Evolutionary conservation across 2,797 vertebrate genomes (phyloP), one percentile per base, ranked within the genome.

Genomic region (Holocentrus rufus): DNA sequence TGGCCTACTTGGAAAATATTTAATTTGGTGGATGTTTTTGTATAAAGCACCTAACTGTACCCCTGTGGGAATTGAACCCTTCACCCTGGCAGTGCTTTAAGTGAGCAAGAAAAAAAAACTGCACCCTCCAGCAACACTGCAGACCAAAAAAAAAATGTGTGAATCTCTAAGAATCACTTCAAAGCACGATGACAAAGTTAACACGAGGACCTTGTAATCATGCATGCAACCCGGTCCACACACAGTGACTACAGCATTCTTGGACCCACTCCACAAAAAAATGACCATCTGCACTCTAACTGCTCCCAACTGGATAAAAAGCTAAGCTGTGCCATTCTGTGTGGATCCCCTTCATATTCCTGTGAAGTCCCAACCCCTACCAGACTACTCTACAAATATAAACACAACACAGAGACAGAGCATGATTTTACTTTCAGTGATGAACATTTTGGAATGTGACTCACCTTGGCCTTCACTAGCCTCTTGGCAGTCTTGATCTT

Each of bases 391-490:
- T 46, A 57, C 62, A n/a, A n/a, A n/a, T n/a, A n/a, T n/a, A 65
- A 65, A 81, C 39, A 60, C 15, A 14, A 53, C 55, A 36, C 57
- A 69, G 36, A 46, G 53, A 77, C 30, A 77, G 46, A 18, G 70
- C 68, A 30, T 0, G 79, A 69, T 77, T 74, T 77, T 77, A 46
- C 85, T 77, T 66, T 66, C 18, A 54, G 64, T 74, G 55, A 39
- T 13, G 54, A 70, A 59, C 69, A 59, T 56, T 76, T 57, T 66
- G 53, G 85, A 84, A 80, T 77, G 71, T n/a, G 60, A 81, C 92
- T 92, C 91, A 95, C 95, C 93, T 95, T 95, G 56, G 93, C 95
- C 88, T 95, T 95, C 66, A 95, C 94, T 68, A 95, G 93, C 74
- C 93, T 92, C 89, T 95, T 95, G 76, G 93, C 94, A 10, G 90